These are phyloP conservation scores for Tanytarsus gracilentus DNA, from an alignment of 2,888 invertebrate species.

Conservation along the genomic window DNA sequence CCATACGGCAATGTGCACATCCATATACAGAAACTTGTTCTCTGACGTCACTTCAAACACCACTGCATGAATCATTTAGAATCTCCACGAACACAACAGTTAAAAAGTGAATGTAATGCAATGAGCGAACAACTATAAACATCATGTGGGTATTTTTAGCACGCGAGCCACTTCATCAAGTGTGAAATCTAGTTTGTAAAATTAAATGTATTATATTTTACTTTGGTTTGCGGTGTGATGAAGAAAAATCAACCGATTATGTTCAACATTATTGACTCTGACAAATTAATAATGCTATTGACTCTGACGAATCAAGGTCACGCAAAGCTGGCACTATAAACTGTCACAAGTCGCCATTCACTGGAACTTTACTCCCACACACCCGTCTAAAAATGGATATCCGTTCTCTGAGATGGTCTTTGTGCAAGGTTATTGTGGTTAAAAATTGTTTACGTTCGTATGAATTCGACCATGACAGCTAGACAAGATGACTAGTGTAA, in stretches of 20 bases:
- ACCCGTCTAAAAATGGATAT: background rate
- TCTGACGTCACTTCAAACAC: constrained; percentile 3
- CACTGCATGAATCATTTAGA: constrained; percentile 3
- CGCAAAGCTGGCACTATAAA: background rate
- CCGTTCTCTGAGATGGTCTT: background rate
- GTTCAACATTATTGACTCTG: no score
- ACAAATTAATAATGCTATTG: no score
- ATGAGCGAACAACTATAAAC: background rate
- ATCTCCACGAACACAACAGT: background rate
- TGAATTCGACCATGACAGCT: background rate
- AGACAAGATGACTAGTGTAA: background rate
- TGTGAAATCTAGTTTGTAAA: background rate
- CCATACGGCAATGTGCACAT: background rate
- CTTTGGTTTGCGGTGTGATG: no score
- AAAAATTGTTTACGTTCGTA: background rate
- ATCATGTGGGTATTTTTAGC: constrained; percentile 12
- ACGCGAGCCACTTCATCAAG: constrained; percentile 6
- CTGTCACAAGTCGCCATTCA: background rate
- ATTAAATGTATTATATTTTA: background rate
- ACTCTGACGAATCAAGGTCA: constrained; percentile 2
- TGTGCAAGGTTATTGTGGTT: background rate
- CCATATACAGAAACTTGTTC: background rate
- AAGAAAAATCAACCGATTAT: no score
- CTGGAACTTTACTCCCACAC: background rate
- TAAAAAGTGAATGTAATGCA: background rate